These are phyloP conservation scores for Idaea dimidiata DNA, from an alignment of 2,888 invertebrate species.

Conservation along the genomic window DNA sequence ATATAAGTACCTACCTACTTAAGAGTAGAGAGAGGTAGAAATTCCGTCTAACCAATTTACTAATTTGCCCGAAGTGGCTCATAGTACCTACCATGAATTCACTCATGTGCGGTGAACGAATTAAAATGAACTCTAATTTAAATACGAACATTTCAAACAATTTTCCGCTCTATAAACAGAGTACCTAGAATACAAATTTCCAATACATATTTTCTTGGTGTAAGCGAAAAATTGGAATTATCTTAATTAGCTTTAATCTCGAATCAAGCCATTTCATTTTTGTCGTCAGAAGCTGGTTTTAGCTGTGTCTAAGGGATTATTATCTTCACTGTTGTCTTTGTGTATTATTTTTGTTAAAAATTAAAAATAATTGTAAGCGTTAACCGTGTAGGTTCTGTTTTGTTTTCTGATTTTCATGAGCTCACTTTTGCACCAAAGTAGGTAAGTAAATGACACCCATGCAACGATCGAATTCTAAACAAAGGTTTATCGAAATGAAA, in stretches of 20 bases:
- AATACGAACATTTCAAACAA: slow-evolving; percentile 12
- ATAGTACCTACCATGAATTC: slow-evolving; percentile 13
- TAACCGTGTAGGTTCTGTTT: background rate
- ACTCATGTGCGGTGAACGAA: slow-evolving; percentile 23
- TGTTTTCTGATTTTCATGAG: background rate
- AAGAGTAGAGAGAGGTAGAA: background rate
- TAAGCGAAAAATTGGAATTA: slow-evolving; percentile 32
- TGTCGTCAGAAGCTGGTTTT: slow-evolving; percentile 14
- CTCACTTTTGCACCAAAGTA: too few relatives aligned
- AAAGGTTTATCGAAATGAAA: too few relatives aligned
- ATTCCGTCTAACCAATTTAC: slow-evolving; percentile 5
- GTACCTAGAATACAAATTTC: slow-evolving; percentile 23
- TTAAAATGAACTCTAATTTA: slow-evolving; percentile 33
- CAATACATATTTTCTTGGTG: slow-evolving; percentile 19
- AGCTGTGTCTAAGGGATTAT: slow-evolving; percentile 2
- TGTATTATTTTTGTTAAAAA: background rate
- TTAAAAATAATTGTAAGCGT: background rate
- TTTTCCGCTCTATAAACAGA: slow-evolving; percentile 24
- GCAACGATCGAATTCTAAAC: too few relatives aligned
- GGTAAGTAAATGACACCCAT: too few relatives aligned
- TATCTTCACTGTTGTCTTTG: background rate
- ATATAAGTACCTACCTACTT: background rate
- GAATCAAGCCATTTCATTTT: slow-evolving; percentile 12
- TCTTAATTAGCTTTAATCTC: slow-evolving; percentile 31
- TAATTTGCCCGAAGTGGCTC: slow-evolving; percentile 4